Evolutionary conservation across 2,888 invertebrate species (phyloP), one percentile per base, ranked within the genome.

Genomic region (Leistus spinibarbis): DNA sequence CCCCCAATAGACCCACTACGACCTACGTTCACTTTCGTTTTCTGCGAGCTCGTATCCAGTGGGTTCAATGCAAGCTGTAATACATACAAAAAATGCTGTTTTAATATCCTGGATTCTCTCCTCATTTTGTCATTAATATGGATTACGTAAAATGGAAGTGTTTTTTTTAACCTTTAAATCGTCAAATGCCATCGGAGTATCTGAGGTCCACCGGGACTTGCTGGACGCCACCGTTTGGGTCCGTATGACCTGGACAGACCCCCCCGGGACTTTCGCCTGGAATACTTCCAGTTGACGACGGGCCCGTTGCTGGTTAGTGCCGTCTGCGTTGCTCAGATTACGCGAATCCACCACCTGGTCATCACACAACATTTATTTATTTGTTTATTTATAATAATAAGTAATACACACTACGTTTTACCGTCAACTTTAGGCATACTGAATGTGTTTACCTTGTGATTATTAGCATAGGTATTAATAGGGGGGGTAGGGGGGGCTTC

Each of bases 241-340:
- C 79, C 92, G 90, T 87, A 93, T 89, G 78, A 93, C 92, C 81
- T 92, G 91, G 81, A 93, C 87, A 27, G 89, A 89, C 65, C 91
- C 90, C 5, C 90, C 91, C 62, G 92, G 91, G 77, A 89, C 90
- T 82, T 90, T 91, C 69, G 91, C 89, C 82, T 92, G 89, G 79
- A 92, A 88, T 80, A 93, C 92, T 85, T 93, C 93, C 87, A 93
- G 88, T 78, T 88, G 87, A 78, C 87, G 83, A 76, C 88, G 87
- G 27, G 87, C 88, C 74, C 89, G 86, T 77, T 89, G 84, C 74
- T 87, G 86, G 54, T 87, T 81, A 77, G 85, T 87, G 74, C 88
- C 88, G 81, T 88, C 88, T 67, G 86, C 86, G 75, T 86, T 85
- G 78, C 87, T 87, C 57, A 88, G 85, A 77, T 87, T 87, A 77